Conservation (phyloP, 2,113 vertebrate species). For the Mormyrus lacerda region DNA sequence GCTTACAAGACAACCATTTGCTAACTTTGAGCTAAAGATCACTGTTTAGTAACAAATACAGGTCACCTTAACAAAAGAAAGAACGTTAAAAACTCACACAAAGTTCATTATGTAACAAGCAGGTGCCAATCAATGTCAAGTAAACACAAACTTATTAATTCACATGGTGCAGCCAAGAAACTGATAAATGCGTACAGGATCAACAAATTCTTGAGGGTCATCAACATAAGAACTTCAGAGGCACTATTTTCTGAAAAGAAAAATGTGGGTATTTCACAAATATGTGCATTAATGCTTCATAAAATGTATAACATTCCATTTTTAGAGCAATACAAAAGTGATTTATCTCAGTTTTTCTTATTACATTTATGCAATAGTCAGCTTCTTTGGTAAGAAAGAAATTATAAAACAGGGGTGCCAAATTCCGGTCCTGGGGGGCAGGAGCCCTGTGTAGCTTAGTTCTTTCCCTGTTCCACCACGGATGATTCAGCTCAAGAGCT, state of each 20-base stretch:
- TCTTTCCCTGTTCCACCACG: too few species aligned
- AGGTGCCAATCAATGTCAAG: background rate
- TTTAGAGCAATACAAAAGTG: background rate
- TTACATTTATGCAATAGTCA: background rate
- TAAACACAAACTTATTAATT: background rate
- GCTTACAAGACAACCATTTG: background rate
- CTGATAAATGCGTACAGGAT: background rate
- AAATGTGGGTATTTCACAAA: background rate
- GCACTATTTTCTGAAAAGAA: background rate
- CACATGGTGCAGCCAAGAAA: background rate
- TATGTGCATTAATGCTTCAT: background rate
- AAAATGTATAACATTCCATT: background rate
- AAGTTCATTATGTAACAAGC: background rate
- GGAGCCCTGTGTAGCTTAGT: too few species aligned
- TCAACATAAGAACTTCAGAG: background rate
- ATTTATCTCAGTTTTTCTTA: background rate
- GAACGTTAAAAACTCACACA: background rate
- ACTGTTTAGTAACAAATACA: background rate
- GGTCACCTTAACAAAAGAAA: background rate
- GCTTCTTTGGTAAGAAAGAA: background rate
- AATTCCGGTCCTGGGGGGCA: too few species aligned
- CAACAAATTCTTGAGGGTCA: background rate
- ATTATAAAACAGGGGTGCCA: background rate
- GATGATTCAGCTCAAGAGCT: too few species aligned
- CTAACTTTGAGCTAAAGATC: background rate